These are phyloP conservation scores for Psephotus haematonotus DNA, from an alignment of 2,113 vertebrate species.

Conservation along the genomic window DNA sequence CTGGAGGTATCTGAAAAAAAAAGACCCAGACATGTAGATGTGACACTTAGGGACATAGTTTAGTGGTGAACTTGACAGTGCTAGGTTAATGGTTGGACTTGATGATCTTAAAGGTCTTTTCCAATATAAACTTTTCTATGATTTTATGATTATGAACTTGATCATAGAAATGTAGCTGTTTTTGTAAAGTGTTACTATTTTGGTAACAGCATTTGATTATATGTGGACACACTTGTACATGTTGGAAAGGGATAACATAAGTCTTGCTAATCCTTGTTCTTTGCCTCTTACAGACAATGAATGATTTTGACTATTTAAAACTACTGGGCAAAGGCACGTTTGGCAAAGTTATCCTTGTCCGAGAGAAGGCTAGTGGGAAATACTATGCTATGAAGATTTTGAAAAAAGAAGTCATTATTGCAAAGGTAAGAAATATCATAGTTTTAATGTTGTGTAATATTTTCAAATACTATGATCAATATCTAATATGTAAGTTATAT, in stretches of 20 bases:
- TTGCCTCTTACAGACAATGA: constrained; percentile 87
- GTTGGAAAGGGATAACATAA: not conserved
- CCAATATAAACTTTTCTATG: not conserved
- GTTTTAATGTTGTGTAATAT: not conserved
- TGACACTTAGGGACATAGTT: not conserved
- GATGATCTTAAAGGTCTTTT: not conserved
- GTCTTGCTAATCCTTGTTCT: constrained; percentile 19
- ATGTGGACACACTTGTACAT: not conserved
- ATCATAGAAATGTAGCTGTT: not conserved
- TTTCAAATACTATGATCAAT: not conserved
- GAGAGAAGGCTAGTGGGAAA: constrained; percentile 97
- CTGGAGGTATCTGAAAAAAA: not conserved
- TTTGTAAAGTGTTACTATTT: not conserved
- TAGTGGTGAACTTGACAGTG: not conserved
- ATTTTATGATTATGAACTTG: not conserved
- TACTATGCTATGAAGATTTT: constrained; percentile 99
- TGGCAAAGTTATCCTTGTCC: constrained; percentile 96
- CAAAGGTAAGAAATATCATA: constrained; percentile 82
- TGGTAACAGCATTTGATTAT: not conserved
- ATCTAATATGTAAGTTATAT: not conserved
- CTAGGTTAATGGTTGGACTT: not conserved
- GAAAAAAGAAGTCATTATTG: constrained; percentile 98
- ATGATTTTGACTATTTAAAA: constrained; percentile 99
- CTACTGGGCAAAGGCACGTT: constrained; percentile 97
- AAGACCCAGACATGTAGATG: not conserved